Evolutionary conservation across 2,888 invertebrate species (phyloP).

Genomic region (Chrysolina oricalcia): DNA sequence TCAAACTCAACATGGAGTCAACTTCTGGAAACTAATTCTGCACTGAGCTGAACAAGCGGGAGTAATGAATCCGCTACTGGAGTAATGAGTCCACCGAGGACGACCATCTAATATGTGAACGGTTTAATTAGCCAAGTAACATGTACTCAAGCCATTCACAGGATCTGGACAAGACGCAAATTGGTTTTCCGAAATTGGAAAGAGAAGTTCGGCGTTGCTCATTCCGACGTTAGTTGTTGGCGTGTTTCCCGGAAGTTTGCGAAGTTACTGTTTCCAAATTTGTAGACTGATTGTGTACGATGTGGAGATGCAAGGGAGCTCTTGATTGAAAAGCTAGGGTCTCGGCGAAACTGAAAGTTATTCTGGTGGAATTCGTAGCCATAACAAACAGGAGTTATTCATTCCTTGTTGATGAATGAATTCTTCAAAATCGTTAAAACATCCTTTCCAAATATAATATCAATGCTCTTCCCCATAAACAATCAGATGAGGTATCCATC

Average conservation of each 20-base stretch:
- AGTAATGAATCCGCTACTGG: slow-evolving; percentile 41
- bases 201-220: slow-evolving; percentile 29
- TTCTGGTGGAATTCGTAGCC: background rate
- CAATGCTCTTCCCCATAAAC: too few species aligned
- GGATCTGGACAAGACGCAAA: slow-evolving; percentile 42
- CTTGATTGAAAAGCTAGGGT: slow-evolving; percentile 14
- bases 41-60: slow-evolving; percentile 37
- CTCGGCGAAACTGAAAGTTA: background rate
- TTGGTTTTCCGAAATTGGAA: slow-evolving; percentile 45
- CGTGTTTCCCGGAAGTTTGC: slow-evolving; percentile 18
- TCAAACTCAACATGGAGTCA: slow-evolving; percentile 10
- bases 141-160: slow-evolving; percentile 41
- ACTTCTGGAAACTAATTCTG: slow-evolving; percentile 35
- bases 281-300: slow-evolving; percentile 24
- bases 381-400: background rate
- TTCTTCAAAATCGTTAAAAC: too few species aligned
- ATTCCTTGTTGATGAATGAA: background rate
- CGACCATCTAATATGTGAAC: slow-evolving; percentile 42
- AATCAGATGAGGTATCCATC: too few species aligned
- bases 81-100: slow-evolving; percentile 43
- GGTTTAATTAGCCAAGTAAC: slow-evolving; percentile 49
- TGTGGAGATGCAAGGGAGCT: slow-evolving; percentile 11
- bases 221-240: slow-evolving; percentile 27
- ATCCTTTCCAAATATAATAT: too few species aligned
- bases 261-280: slow-evolving; percentile 21